Base-by-base conservation (phyloP, 2,797 vertebrate species). In the Neopelma chrysocephalum region DNA sequence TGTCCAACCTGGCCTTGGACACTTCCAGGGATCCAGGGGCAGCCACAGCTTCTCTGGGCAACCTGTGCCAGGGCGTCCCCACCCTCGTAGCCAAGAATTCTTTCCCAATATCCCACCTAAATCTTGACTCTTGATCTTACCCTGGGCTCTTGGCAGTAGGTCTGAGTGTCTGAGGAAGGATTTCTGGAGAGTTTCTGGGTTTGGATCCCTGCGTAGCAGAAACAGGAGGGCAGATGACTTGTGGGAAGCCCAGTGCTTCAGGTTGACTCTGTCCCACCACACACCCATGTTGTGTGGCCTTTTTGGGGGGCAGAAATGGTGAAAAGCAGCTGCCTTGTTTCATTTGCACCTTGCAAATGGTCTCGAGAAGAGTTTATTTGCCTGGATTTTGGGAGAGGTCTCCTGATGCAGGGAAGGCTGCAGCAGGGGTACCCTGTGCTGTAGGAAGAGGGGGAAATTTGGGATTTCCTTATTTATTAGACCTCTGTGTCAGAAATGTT, bases 341-440 rank as follows among this genome's bases (percentile, higher is more conserved):
- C 43, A 3, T 38, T 43, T 25, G 42, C 3, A 1, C 27, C 62
- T 77, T 45, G 34, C 22, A 25, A 61, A 75, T 12, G 31, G 18
- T 36, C 23, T 51, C 7, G 4, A 8, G 21, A 38, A 16, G 43
- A 11, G n/a, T 61, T 66, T 45, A 15, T 47, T 72, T 15, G 15
- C 17, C 11, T 56, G 38, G 19, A 6, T 68, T 72, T 70, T 36
- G 42, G 73, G 65, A 53, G 40, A 54, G 27, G 20, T 47, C 18
- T 75, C 10, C 32, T 0, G 1, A 2, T 1, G 14, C 6, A 26
- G 40, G 48, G 43, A 27, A 38, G 32, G 47, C 29, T 51, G n/a
- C 0, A 1, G 29, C 9, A 0, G 1, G 12, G 32, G 23, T 60
- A 10, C 17, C 56, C 51, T 42, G 21, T 2, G 1, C 9, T 13